Evolutionary conservation across 2,113 vertebrate species (phyloP), one percentile per base, ranked within the genome.

Genomic region (Neodontobutis hainanensis): DNA sequence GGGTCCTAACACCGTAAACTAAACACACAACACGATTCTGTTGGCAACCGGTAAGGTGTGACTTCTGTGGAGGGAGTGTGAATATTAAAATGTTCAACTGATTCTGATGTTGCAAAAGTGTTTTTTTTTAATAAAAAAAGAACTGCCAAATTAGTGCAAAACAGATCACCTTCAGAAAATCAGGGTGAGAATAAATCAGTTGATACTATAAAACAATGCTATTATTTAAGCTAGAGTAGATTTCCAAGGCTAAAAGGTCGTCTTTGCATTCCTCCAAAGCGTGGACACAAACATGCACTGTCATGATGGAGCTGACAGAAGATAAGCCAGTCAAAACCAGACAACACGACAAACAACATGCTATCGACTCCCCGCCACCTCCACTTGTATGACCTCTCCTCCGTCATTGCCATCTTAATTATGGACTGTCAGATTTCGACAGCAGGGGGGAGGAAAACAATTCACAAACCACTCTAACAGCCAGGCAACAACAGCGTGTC

Each of bases 321-420:
- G 86, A 91, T 86, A 83, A 90, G 81, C 82, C 78, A 75, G 62
- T n/a, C 76, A 80, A 58, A 81, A 84, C 68, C 56, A 79, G 61
- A 85, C 78, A 61, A 75, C 70, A 56, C 8, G 75, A 47, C 62
- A 83, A 84, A 80, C 73, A 83, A 72, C 79, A 82, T 82, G 83
- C 73, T 81, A 73, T 34, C 46, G 0, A 49, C 38, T 61, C 58
- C 63, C 63, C 52, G 61, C 79, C 72, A 77, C 68, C 80, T 65
- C 74, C 70, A 77, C 78, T 76, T 78, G 53, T 57, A 68, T 87
- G 84, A 82, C 84, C 78, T 75, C 75, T 66, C 60, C 69, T 65
- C 61, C 62, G 72, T 82, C 81, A 78, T 67, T 61, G 16, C 53
- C 77, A 55, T 62, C 76, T 85, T 84, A 87, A 87, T 87, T 78